Percentiles rank a stretch among this genome's conserved stretches.
Evolutionary conservation across 2,797 vertebrate genomes (phyloP).

Genomic region (Myotis vivesi): DNA sequence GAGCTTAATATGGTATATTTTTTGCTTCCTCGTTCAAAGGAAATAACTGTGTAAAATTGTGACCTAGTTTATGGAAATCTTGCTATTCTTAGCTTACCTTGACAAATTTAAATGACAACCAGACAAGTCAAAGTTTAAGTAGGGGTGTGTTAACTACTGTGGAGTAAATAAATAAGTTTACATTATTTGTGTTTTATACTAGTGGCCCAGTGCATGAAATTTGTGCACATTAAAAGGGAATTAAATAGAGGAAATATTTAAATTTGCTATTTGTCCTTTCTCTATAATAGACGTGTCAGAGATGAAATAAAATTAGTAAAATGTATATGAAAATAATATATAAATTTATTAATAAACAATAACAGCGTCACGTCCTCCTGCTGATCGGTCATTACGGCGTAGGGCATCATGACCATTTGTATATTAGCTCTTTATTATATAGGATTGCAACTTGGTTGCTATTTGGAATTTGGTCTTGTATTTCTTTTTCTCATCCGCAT

Average conservation of each 20-base stretch:
- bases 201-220: too few relatives aligned
- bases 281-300: too few relatives aligned
- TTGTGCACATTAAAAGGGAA: too few relatives aligned
- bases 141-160: slow-evolving; percentile 43
- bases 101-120: slow-evolving; percentile 69
- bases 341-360: too few relatives aligned
- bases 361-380: too few relatives aligned
- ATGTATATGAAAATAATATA: too few relatives aligned
- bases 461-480: background rate
- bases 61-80: slow-evolving; percentile 46
- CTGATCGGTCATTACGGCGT: too few relatives aligned
- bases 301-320: too few relatives aligned
- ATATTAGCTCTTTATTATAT: too few relatives aligned
- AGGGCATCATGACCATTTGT: too few relatives aligned
- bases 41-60: slow-evolving; percentile 26
- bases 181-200: slow-evolving; percentile 1
- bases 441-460: background rate
- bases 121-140: slow-evolving; percentile 65
- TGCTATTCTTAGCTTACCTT: slow-evolving; percentile 50
- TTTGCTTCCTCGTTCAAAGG: slow-evolving; percentile 15
- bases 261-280: too few relatives aligned
- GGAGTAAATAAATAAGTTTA: slow-evolving; percentile 30
- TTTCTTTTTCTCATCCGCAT: background rate
- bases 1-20: slow-evolving; percentile 41
- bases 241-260: too few relatives aligned